Percentiles rank a stretch among this genome's conserved stretches.
Conservation (phyloP, 2,888 invertebrate genomes). For the Parthenolecanium corni region DNA sequence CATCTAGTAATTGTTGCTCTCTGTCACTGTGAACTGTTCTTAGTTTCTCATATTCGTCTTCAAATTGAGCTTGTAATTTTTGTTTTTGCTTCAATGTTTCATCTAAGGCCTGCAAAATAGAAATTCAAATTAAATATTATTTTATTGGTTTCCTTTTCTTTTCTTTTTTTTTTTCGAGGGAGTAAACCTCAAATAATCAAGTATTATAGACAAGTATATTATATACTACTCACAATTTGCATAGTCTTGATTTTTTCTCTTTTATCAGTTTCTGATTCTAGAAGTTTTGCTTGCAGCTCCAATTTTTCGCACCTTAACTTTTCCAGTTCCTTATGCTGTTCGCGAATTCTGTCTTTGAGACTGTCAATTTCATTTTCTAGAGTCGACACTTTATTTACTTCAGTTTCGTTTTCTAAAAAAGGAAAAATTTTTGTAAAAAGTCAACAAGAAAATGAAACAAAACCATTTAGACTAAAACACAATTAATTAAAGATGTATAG, state of each 20-base stretch:
- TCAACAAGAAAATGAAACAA: no score
- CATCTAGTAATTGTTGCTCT: conserved; percentile 60
- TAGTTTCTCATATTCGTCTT: conserved; percentile 55
- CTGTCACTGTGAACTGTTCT: conserved; percentile 53
- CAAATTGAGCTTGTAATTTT: conserved; percentile 49
- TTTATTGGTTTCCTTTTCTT: no score
- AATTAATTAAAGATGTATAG: no score
- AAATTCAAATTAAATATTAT: no score
- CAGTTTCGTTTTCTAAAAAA: conserved; percentile 17
- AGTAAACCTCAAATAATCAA: background rate
- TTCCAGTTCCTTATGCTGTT: conserved; percentile 11
- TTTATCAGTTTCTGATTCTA: conserved; percentile 13
- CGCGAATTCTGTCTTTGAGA: background rate
- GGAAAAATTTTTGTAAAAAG: no score
- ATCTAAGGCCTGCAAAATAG: conserved; percentile 43
- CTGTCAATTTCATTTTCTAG: conserved; percentile 14
- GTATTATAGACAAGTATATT: no score
- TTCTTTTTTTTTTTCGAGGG: no score
- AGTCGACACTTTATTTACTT: conserved; percentile 5
- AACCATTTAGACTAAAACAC: no score
- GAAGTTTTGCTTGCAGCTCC: conserved; percentile 1
- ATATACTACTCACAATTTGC: conserved; percentile 10
- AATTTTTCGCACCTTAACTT: conserved; percentile 3
- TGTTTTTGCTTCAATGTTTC: conserved; percentile 50
- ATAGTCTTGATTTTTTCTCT: conserved; percentile 20